These are phyloP conservation scores for Metalampra italica DNA, from an alignment of 2,888 invertebrate species.

Conservation along the genomic window DNA sequence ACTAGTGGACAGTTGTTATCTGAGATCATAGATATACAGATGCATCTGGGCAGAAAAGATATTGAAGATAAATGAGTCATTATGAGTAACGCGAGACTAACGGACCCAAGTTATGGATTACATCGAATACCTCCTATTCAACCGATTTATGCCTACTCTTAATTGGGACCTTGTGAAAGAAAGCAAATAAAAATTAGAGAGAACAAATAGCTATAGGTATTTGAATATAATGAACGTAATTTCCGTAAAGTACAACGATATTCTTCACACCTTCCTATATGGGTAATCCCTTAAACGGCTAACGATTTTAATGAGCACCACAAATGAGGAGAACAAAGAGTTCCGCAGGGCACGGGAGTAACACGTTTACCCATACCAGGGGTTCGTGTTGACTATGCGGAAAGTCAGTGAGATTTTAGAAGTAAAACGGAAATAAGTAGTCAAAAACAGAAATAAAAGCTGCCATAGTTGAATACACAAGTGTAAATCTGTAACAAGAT, in stretches of 20 bases:
- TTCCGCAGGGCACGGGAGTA: slow-evolving; percentile 17
- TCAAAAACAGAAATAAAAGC: background rate
- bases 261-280: slow-evolving; percentile 28
- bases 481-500: background rate
- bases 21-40: background rate
- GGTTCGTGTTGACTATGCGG: background rate
- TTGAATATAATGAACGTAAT: slow-evolving; percentile 8
- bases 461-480: background rate
- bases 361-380: slow-evolving; percentile 11
- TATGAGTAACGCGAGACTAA: background rate
- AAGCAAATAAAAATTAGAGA: background rate
- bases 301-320: slow-evolving; percentile 38
- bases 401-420: background rate
- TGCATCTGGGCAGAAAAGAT: background rate
- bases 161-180: too few species aligned
- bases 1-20: slow-evolving; percentile 1
- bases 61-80: background rate
- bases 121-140: too few species aligned
- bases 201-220: background rate
- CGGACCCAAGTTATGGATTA: background rate
- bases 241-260: slow-evolving; percentile 3
- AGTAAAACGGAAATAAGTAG: background rate
- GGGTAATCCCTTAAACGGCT: slow-evolving; percentile 26
- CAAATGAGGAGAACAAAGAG: slow-evolving; percentile 39
- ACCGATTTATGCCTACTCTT: too few species aligned